phyloP scores from a whole-genome alignment of 2,113 vertebrate species.

The Nothocercus julius region DNA sequence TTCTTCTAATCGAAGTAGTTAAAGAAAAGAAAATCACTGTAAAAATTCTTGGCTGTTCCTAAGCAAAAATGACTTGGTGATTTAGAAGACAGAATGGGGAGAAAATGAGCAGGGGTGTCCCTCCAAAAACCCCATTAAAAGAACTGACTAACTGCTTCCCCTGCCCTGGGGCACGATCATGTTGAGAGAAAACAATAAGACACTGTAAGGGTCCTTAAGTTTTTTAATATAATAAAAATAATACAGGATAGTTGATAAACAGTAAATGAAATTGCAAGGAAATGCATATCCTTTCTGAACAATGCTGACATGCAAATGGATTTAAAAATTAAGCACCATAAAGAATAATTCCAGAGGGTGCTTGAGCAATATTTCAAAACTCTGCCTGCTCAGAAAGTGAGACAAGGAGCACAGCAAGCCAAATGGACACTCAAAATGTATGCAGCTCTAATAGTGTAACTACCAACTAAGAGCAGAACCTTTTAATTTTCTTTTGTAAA shows the following conservation, averaged over 20 bases:
- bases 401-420: background rate
- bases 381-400: background rate
- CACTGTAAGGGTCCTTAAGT: background rate
- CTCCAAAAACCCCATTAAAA: background rate
- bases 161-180: background rate
- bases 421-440: background rate
- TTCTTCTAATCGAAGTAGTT: background rate
- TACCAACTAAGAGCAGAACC: background rate
- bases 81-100: background rate
- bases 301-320: rapidly evolving
- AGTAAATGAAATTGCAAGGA: background rate
- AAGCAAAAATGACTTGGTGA: background rate
- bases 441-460: background rate
- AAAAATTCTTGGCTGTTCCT: background rate
- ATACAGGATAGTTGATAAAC: rapidly evolving
- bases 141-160: background rate
- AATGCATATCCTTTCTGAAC: background rate
- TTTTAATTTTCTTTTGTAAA: background rate
- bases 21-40: background rate
- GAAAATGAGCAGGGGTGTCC: background rate
- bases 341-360: background rate
- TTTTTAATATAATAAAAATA: background rate
- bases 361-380: background rate
- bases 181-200: background rate
- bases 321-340: background rate